Conservation (phyloP, 2,113 vertebrate species). For the Daphoenositta chrysoptera region DNA sequence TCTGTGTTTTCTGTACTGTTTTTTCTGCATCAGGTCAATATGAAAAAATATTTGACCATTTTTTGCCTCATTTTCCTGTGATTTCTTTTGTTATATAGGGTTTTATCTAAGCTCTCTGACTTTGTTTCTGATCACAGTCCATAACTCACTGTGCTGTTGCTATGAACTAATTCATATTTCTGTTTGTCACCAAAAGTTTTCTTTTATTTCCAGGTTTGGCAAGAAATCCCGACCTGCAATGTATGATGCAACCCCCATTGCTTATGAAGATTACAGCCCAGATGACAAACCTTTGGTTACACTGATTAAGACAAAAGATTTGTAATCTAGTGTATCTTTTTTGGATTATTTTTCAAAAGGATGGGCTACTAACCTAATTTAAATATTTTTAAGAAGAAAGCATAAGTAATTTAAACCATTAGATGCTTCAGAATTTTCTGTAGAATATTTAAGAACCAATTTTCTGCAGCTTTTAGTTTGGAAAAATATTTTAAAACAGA, state of each 20-base stretch:
- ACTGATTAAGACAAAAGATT: constrained; percentile 99
- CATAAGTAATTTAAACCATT: constrained; percentile 75
- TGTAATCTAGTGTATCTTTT: constrained; percentile 81
- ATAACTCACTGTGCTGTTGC: not conserved
- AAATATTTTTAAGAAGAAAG: constrained; percentile 84
- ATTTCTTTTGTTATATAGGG: not conserved
- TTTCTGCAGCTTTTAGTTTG: constrained; percentile 83
- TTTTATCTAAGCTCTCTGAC: not conserved
- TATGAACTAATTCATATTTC: not conserved
- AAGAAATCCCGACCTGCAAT: constrained; percentile 96
- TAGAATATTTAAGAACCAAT: constrained; percentile 77
- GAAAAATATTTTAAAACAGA: constrained; percentile 74
- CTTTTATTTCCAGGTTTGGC: constrained; percentile 83
- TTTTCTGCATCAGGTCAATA: not conserved
- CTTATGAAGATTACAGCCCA: constrained; percentile 96
- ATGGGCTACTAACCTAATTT: constrained; percentile 77
- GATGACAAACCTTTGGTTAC: constrained; percentile 98
- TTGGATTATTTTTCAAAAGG: constrained; percentile 79
- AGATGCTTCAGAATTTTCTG: constrained; percentile 75
- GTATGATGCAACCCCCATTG: constrained; percentile 95
- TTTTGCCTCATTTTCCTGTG: not conserved
- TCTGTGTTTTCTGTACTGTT: not conserved
- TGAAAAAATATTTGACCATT: not conserved
- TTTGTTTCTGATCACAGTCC: not conserved
- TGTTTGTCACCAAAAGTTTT: constrained; percentile 3